These are phyloP conservation scores for Myripristis murdjan DNA, from an alignment of 2,797 vertebrate genomes.

Conservation along the genomic window DNA sequence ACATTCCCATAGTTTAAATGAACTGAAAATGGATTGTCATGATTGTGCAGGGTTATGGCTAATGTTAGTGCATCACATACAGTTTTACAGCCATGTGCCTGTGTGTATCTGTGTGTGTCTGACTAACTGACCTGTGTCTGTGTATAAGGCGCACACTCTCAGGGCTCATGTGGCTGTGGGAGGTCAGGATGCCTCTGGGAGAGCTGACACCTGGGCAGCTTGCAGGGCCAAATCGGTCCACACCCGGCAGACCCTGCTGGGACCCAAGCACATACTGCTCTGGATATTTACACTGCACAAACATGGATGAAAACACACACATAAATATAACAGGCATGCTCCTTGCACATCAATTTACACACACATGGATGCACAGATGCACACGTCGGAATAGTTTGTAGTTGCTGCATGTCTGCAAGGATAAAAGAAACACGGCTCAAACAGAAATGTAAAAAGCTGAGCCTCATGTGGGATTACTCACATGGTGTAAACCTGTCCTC, in stretches of 20 bases:
- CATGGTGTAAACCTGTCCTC: conserved; percentile 96
- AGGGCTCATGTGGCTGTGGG: conserved; percentile 96
- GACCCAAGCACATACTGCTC: conserved; percentile 83
- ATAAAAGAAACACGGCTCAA: neutral
- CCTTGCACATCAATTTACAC: neutral
- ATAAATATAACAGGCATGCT: neutral
- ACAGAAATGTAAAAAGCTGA: neutral
- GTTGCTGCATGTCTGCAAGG: neutral
- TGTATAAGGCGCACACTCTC: conserved; percentile 95
- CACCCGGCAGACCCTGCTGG: conserved; percentile 92
- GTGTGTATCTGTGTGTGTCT: conserved; percentile 2
- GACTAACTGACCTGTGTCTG: conserved; percentile 91
- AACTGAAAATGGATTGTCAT: too few species aligned
- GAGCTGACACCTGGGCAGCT: conserved; percentile 90
- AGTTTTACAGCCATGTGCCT: too few species aligned
- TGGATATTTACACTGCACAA: conserved; percentile 80
- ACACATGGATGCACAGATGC: neutral
- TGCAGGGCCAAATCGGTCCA: conserved; percentile 93
- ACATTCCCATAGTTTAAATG: too few species aligned
- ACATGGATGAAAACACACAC: neutral
- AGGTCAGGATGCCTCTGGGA: conserved; percentile 90
- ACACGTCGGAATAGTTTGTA: neutral
- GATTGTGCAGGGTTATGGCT: too few species aligned
- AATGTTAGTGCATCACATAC: too few species aligned
- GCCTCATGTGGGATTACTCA: conserved; percentile 80